Base-by-base conservation (phyloP, 2,888 invertebrate species). In the Allophyes oxyacanthae region DNA sequence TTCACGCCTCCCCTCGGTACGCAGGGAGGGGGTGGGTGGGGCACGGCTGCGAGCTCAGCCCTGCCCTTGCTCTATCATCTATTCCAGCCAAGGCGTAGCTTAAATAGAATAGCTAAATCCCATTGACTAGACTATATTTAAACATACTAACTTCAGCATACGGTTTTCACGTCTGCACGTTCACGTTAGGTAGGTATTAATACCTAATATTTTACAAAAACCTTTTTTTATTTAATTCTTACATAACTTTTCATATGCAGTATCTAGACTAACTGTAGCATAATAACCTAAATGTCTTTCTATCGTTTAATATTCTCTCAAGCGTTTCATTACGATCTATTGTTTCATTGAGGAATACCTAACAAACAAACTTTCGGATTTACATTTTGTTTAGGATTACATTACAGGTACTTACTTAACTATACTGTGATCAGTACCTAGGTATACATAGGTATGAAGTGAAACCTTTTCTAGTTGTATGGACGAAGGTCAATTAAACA, bases 21-120 rank as follows among this genome's bases (percentile, higher is more conserved):
- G 59, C 62, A 49, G 59, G 71, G 68, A 74, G 56, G 71, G 64
- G 57, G 62, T 57, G 64, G 69, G 65, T 56, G 64, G 51, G 11
- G 32, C 54, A 42, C 58, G 15, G 42, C 37, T 52, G 41, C 30
- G 60, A 64, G 50, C 37, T 55, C 64, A 66, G 67, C 64, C 66
- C 67, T 78, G 81, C 77, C 84, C 82, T 83, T 84, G 84, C 63
- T 60, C 57, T 50, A 53, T 53, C 63, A 68, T 71, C 57, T 60
- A 72, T 56, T 62, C 33, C 51, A 73, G 45, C 36, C 51, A 43
- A 42, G 38, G 49, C 34, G 38, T 26, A 53, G 41, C 30, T 44
- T 43, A 46, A 53, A 60, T 50, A 60, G 40, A 57, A 52, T 53
- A 45, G 33, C 51, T 52, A 20, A 36, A 56, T 51, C 30, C 49